A percentile compares a stretch with the other conserved stretches of the same genome.
phyloP scores from a whole-genome alignment of 30 jellyfish, hydroid and myxozoan genomes.

The Chironex yamaguchii region DNA sequence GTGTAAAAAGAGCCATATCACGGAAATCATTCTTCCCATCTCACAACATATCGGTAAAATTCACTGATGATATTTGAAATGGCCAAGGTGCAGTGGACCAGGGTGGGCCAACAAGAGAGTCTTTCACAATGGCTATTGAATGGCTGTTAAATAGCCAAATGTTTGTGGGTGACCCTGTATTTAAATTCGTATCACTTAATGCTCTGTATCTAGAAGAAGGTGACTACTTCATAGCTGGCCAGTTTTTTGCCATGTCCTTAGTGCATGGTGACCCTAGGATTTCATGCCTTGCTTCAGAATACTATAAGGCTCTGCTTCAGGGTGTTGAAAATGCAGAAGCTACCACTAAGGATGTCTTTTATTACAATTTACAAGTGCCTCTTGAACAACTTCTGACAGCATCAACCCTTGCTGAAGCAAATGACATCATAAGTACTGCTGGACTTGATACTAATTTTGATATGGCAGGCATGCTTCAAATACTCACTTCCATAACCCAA shows the following conservation, averaged over 20 bases:
- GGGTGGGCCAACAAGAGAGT: conserved; percentile 67
- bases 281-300: conserved; percentile 63
- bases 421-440: conserved; percentile 59
- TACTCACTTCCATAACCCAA: conserved; percentile 47
- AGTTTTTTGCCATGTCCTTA: conserved; percentile 52
- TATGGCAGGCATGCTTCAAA: conserved; percentile 64
- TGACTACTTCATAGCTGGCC: conserved; percentile 64
- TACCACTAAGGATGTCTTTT: conserved; percentile 53
- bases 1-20: conserved; percentile 64
- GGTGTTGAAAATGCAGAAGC: conserved; percentile 61
- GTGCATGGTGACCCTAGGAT: conserved; percentile 70
- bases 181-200: conserved; percentile 37
- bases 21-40: conserved; percentile 58
- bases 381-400: conserved; percentile 64
- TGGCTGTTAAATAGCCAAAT: conserved; percentile 57
- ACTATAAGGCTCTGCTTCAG: conserved; percentile 65
- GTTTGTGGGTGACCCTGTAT: conserved; percentile 51
- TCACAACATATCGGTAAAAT: conserved; percentile 59
- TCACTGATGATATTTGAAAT: conserved; percentile 56
- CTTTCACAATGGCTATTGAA: conserved; percentile 54
- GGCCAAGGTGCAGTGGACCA: conserved; percentile 60
- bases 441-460: conserved; percentile 55
- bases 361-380: conserved; percentile 49
- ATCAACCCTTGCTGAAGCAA: conserved; percentile 64
- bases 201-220: conserved; percentile 62